Base-by-base conservation (phyloP, 2,113 vertebrate species). In the Hyperopisus bebe region DNA sequence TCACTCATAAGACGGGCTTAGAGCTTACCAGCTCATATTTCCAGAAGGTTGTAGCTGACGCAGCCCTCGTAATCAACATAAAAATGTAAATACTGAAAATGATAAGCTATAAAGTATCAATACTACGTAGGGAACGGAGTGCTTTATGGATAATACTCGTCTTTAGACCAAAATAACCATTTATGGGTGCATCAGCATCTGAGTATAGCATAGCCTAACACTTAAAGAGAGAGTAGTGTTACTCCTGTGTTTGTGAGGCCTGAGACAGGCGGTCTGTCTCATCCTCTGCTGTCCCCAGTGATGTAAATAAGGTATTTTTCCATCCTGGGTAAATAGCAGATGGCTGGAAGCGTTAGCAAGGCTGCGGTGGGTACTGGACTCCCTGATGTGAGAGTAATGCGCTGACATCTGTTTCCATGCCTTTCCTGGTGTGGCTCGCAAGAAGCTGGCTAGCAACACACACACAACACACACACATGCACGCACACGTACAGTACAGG, bases 271-370 rank as follows among this genome's bases (percentile, higher is more conserved):
- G 15, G 39, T 50, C 80, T 46, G 21, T 44, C 50, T 58, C n/a
- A 53, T 24, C 51, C 51, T 84, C 39, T 58, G 31, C 39, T 0
- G 39, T 39, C 50, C 47, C 88, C 35, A 35, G 39, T 62, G 42
- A 89, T 58, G 50, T 89, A 84, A 85, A 89, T 48, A 53, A 85
- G 80, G 77, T 55, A 39, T 21, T 27, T 39, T 53, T 85, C 89
- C 80, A 80, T 89, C 53, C n/a, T n/a, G 42, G 77, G 53, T 89
- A 89, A 89, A 89, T 85, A 85, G 42, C 77, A 89, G 88, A 83
- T 89, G 74, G 88, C 48, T 55, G 88, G 47, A 51, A 89, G 51
- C 48, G 82, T 83, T 89, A 11, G 70, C 35, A n/a, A 83, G 70
- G 48, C 47, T 82, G 74, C 10, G 8, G 89, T 84, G 39, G 35